Evolutionary conservation across 2,888 invertebrate genomes (phyloP), one percentile per base, ranked within the genome.

Genomic region (Ornithoptera alexandrae): DNA sequence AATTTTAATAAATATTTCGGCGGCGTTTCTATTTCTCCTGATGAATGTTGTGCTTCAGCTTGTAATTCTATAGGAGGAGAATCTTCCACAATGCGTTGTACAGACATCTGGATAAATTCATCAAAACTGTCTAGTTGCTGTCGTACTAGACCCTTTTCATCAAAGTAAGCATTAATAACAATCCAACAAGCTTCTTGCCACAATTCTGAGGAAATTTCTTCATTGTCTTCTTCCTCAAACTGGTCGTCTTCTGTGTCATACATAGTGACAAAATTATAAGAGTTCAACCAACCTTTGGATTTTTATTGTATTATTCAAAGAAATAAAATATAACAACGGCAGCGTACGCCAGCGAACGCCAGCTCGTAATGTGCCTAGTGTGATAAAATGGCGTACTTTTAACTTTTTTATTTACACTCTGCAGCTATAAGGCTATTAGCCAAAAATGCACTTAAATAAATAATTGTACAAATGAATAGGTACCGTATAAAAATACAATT

Each of bases 141-240:
- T 65, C 99, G 95, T 60, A 99, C 99, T 74, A 99, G 94, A 87
- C 99, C 99, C 90, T 99, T 99, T 87, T 99, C 99, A 85, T 99
- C 99, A 84, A 99, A 99, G 89, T 99, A 99, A 0, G 99, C 98
- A 85, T 99, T 99, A 83, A 99, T 99, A 72, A 99, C 99, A 83
- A 99, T 99, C 99, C 99, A 99, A 83, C 99, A 99, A 61, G 99
- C 99, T 93, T 99, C 99, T 89, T 99, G 99, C 99, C 99, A 99
- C 74, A 99, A 93, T 85, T 99, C 99, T 8, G 98, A 96, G 50
- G 98, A 98, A 81, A 99, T 98, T 92, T 99, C 99, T 87, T 98
- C 98, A 17, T 95, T 95, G 84, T 97, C 97, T 81, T 97, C 97
- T 82, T 97, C 97, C 75, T 97, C 97, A 86, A 94, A 96, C 72